Conservation (phyloP, 2,113 vertebrate genomes). For the Buteo buteo region DNA sequence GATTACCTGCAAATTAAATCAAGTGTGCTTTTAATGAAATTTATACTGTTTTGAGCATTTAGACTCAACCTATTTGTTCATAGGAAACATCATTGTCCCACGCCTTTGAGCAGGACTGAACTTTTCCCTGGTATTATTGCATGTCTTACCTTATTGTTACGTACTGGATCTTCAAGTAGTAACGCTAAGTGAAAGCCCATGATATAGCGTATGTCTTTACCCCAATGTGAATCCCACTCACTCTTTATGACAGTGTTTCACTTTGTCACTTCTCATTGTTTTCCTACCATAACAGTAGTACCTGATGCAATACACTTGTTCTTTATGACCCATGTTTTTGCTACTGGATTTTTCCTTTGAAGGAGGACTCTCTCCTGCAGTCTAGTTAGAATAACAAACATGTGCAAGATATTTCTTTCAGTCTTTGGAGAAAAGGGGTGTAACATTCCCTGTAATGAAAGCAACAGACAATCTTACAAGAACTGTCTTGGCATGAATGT, state of each 20-base stretch:
- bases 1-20: background rate
- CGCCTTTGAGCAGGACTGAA: background rate
- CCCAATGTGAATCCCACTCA: rapidly evolving
- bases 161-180: background rate
- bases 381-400: background rate
- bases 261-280: background rate
- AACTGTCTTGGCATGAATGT: background rate
- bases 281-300: background rate
- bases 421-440: background rate
- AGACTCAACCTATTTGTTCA: background rate
- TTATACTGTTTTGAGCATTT: background rate
- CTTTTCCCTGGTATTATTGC: background rate
- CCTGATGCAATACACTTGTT: background rate
- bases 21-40: background rate
- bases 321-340: background rate
- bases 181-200: background rate
- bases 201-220: background rate
- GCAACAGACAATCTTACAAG: background rate
- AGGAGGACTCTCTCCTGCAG: background rate
- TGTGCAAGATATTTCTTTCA: background rate
- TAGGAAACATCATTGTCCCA: background rate
- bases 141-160: background rate
- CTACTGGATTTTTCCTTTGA: background rate
- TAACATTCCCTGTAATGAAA: background rate
- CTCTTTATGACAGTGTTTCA: background rate